A percentile compares a stretch with the other conserved stretches of the same genome.
phyloP scores from a whole-genome alignment of 2,888 invertebrate genomes.

The Ashinkailepas kermadecensis region DNA sequence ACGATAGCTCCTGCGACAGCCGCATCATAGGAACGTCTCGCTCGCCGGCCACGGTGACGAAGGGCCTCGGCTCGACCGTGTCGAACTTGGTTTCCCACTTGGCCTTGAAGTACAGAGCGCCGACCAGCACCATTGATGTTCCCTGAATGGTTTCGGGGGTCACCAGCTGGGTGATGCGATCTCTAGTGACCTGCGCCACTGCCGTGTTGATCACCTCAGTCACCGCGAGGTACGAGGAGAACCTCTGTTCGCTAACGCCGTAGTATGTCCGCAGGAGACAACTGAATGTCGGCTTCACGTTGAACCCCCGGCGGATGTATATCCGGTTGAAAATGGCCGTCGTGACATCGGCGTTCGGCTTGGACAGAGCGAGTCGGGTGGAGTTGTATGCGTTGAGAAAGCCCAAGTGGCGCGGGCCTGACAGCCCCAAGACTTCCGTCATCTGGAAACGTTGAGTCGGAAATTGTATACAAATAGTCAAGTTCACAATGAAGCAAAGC shows the following conservation, averaged over 20 bases:
- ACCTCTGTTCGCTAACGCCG: neutral
- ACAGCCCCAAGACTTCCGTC: too few species aligned
- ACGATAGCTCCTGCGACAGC: neutral
- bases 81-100: neutral
- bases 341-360: neutral
- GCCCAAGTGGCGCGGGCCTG: too few species aligned
- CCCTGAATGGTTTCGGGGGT: neutral
- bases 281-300: neutral
- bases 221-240: neutral
- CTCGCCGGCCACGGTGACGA: neutral
- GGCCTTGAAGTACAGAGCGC: neutral
- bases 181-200: neutral
- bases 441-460: too few species aligned
- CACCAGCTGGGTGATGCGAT: neutral
- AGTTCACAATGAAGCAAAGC: too few species aligned
- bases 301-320: neutral
- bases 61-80: neutral
- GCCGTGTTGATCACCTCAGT: neutral
- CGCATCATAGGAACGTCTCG: neutral
- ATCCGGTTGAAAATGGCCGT: neutral
- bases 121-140: neutral
- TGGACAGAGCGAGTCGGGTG: neutral
- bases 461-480: too few species aligned
- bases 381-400: neutral
- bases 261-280: neutral